Base-by-base conservation (phyloP, 2,888 invertebrate genomes). In the Aporophyla nigra region DNA sequence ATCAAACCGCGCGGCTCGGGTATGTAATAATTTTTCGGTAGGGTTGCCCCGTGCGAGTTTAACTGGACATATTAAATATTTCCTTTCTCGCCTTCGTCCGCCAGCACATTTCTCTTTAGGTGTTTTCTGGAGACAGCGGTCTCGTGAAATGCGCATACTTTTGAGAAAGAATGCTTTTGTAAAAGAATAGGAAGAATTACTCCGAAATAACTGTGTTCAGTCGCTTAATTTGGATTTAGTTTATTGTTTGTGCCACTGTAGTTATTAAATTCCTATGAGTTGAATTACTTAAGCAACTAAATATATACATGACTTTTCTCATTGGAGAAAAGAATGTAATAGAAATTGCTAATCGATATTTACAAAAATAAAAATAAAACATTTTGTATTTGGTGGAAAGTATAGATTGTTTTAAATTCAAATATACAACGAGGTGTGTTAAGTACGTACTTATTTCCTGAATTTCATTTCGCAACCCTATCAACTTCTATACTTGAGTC, bases 51-150 rank as follows among this genome's bases (percentile, higher is more conserved):
- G 21, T 27, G 10, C 24, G 53, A 33, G 40, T 62, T 68, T 51
- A 58, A 71, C 67, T 43, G 68, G 63, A 65, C 68, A 78, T 68
- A 80, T 80, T 76, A 82, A 43, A 80, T 80, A 76, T 59, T 75
- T 79, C 49, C 56, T 59, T 81, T 51, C 58, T 43, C 59, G 63
- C 68, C 43, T n/a, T 51, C 24, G 62, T 67, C 75, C 27, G 14
- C 46, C 43, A 14, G 19, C 49, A 6, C 33, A 75, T 79, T 79
- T 74, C 46, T 51, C 66, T 80, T 56, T 46, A 40, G 33, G 67
- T 67, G 54, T 80, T 69, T 9, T 43, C 58, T 19, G 58, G 24
- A 69, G 68, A 76, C 76, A 76, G 76, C 58, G 68, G 68, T 65
- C 63, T 65, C 53, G 49, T 56, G 54, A 65, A 79, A 69, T 82